Evolutionary conservation across 2,888 invertebrate species (phyloP).

Genomic region (Lissocephala sabroskyi): DNA sequence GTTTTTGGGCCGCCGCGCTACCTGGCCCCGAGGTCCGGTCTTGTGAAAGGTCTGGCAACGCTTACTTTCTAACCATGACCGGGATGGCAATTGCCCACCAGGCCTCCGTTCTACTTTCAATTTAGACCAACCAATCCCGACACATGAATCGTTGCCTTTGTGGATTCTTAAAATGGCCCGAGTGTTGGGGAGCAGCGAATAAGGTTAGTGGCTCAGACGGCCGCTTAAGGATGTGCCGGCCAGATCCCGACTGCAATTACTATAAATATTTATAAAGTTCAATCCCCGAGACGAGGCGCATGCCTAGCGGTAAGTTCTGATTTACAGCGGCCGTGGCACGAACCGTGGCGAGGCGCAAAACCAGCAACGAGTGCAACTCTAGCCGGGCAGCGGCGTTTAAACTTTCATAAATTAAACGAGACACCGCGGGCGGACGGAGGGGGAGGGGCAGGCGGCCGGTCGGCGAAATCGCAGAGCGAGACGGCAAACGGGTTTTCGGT

Average conservation of each 20-base stretch:
- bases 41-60: no score
- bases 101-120: slow-evolving; percentile 45
- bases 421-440: slow-evolving; percentile 1
- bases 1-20: no score
- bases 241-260: slow-evolving; percentile 3
- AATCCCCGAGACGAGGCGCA: slow-evolving; percentile 5
- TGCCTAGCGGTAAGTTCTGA: slow-evolving; percentile 56
- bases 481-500: slow-evolving; percentile 41
- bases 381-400: slow-evolving; percentile 41
- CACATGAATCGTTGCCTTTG: no score
- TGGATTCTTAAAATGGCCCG: no score
- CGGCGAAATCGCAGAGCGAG: slow-evolving; percentile 45
- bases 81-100: slow-evolving; percentile 39
- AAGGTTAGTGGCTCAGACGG: slow-evolving; percentile 48
- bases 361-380: slow-evolving; percentile 11
- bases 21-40: no score
- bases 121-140: slow-evolving; percentile 1
- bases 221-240: slow-evolving; percentile 46
- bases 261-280: slow-evolving; percentile 49
- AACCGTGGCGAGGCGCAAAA: slow-evolving; percentile 46
- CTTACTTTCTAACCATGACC: slow-evolving; percentile 53
- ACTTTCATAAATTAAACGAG: slow-evolving; percentile 56
- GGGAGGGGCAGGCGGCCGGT: slow-evolving; percentile 19
- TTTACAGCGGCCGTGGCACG: slow-evolving; percentile 52
- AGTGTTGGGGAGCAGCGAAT: slow-evolving; percentile 25